Base-by-base conservation (phyloP, 2,888 invertebrate genomes). In the Pyralis farinalis region DNA sequence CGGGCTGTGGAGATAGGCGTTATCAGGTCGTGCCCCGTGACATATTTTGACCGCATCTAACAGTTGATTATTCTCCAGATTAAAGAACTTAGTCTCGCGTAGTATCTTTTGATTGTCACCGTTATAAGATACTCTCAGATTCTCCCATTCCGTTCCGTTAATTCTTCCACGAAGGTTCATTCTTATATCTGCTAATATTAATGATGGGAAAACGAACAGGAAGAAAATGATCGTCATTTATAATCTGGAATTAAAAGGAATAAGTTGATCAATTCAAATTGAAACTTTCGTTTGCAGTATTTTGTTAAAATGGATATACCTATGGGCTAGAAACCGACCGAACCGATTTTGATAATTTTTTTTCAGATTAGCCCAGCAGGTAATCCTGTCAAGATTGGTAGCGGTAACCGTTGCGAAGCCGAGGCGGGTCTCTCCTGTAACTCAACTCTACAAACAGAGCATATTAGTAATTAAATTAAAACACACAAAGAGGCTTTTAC, bases 1-100 rank as follows among this genome's bases (percentile, higher is more conserved):
- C 0, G 64, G 64, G 36, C 59, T 61, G 7, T 41, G 49, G 0
- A 67, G 11, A 47, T 43, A 67, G 0, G 51, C 58, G 10, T 59
- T 52, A 20, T 55, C 55, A 0, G 68, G 65, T 3, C 46, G 34
- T 2, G 11, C 30, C 0, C 63, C 65, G 41, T 53, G 53, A 42
- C 53, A 53, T 0, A 21, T 22, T 1, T 46, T 21, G 0, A 53
- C 46, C 0, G 46, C 49, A 7, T 47, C 42, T 42, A 56, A 61
- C 6, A 67, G 11, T 1, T 39, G 53, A 1, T 47, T 44, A n/a
- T 65, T 60, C 5, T 40, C 40, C 0, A 69, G 35, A 3, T 50
- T 32, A 40, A 66, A 69, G 12, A 50, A 39, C 30, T 68, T 65
- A 0, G 20, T 5, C n/a, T 64, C 58, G 11, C 46, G 51, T 29